Evolutionary conservation across 2,113 vertebrate genomes (phyloP), one percentile per base, ranked within the genome.

Genomic region (Phyllostomus discolor): DNA sequence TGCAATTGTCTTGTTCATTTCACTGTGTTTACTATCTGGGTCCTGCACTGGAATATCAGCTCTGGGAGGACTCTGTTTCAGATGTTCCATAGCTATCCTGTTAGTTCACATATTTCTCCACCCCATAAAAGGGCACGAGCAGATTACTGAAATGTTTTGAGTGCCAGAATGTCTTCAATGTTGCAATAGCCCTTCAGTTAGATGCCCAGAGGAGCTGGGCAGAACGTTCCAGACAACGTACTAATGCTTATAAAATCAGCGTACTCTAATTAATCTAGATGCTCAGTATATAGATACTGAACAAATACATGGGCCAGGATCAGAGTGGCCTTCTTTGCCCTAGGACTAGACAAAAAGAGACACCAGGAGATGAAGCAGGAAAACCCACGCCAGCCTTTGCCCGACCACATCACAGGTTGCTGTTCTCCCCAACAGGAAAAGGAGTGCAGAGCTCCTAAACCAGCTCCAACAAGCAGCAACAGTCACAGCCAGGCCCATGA

Each of bases 381-480:
- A 84, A 54, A 70, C 64, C 17, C 0, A 20, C 7, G 22, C 10
- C 15, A 41, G 57, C 89, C 43, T 92, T 96, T 92, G 57, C 28
- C 67, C 0, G 8, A 57, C 17, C 95, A 54, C 64, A 88, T 52
- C 31, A 38, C 19, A 54, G 10, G 11, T 1, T 95, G 41, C 88
- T 73, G 85, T 73, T 1, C 1, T 95, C 67, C 81, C 86, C 66
- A n/a, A 6, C 87, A 94, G 73, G 73, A 95, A 92, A 90, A 81
- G 38, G 7, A 90, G 52, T 3, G 5, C 72, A 91, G 7, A 8
- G 84, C 72, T 95, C 66, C 70, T 72, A 95, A 97, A 91, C 17
- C 79, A 88, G 85, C 75, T 98, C 57, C 66, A 16, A 73, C 62
- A 96, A 84, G 90, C 92, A 84, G 86, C 88, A 69, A 62, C 86